Evolutionary conservation across 2,888 invertebrate species (phyloP).

Genomic region (Acrobasis repandana): DNA sequence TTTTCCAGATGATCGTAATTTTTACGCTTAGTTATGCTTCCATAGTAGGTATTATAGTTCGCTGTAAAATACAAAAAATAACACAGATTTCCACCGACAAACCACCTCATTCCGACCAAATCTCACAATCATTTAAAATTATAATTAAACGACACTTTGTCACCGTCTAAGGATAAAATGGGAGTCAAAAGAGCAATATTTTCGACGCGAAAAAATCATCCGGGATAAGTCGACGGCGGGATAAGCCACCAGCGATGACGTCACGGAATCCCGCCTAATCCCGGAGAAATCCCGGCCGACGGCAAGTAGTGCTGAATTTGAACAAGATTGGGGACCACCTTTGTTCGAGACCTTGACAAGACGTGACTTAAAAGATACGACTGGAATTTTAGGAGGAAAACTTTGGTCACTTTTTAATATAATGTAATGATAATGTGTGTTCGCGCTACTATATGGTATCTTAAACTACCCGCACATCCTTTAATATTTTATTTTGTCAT

Average conservation of each 20-base stretch:
- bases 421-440: too few species aligned
- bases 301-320: slow-evolving; percentile 31
- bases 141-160: slow-evolving; percentile 28
- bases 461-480: too few species aligned
- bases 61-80: background rate
- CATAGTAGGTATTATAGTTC: background rate
- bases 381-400: background rate
- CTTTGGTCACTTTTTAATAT: background rate
- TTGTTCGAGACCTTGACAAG: slow-evolving; percentile 13
- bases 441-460: too few species aligned
- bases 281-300: slow-evolving; percentile 22
- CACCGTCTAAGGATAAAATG: slow-evolving; percentile 28
- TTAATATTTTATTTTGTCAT: too few species aligned
- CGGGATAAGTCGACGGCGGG: slow-evolving; percentile 28
- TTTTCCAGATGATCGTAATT: too few species aligned
- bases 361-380: background rate
- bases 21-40: too few species aligned
- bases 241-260: slow-evolving; percentile 27
- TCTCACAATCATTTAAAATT: slow-evolving; percentile 26
- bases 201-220: slow-evolving; percentile 29
- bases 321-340: slow-evolving; percentile 27
- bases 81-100: background rate
- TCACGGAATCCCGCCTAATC: slow-evolving; percentile 28
- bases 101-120: background rate
- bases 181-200: slow-evolving; percentile 33